Percentiles rank a stretch among this genome's conserved stretches.
Evolutionary conservation across 2,888 invertebrate species (phyloP).

Genomic region (Standfussiana lucernea): DNA sequence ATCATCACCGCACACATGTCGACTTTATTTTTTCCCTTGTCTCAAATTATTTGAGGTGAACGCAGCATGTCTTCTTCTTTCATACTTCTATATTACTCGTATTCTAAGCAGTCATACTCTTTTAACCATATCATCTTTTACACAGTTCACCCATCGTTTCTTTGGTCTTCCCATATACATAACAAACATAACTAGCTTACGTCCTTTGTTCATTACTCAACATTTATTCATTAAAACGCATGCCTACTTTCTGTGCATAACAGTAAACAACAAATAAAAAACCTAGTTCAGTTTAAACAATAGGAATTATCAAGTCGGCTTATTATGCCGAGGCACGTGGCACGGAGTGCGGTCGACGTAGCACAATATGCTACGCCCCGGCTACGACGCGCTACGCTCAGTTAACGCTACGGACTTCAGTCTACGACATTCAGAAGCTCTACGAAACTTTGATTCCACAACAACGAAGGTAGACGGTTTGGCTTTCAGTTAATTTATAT

Average conservation of each 20-base stretch:
- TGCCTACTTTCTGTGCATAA: slow-evolving; percentile 13
- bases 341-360: slow-evolving; percentile 76
- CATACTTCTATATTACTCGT: not conserved
- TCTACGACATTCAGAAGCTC: slow-evolving; percentile 68
- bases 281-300: slow-evolving; percentile 57
- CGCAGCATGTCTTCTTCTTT: not conserved
- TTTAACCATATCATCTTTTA: not conserved
- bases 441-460: slow-evolving; percentile 66
- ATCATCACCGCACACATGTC: not conserved
- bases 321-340: slow-evolving; percentile 82
- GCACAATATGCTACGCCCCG: slow-evolving; percentile 72
- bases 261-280: slow-evolving; percentile 43
- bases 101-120: not conserved
- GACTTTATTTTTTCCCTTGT: not conserved
- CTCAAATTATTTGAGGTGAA: not conserved
- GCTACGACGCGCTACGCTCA: slow-evolving; percentile 71
- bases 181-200: slow-evolving; percentile 16
- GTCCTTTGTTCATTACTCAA: not conserved
- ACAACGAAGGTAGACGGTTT: slow-evolving; percentile 47
- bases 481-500: slow-evolving; percentile 53
- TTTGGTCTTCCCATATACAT: not conserved
- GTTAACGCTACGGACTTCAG: slow-evolving; percentile 70
- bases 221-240: slow-evolving; percentile 10
- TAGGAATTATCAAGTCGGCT: slow-evolving; percentile 71
- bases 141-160: not conserved